Conservation (phyloP, 1,140 invertebrate genomes). For the Dendrolimus kikuchii region DNA sequence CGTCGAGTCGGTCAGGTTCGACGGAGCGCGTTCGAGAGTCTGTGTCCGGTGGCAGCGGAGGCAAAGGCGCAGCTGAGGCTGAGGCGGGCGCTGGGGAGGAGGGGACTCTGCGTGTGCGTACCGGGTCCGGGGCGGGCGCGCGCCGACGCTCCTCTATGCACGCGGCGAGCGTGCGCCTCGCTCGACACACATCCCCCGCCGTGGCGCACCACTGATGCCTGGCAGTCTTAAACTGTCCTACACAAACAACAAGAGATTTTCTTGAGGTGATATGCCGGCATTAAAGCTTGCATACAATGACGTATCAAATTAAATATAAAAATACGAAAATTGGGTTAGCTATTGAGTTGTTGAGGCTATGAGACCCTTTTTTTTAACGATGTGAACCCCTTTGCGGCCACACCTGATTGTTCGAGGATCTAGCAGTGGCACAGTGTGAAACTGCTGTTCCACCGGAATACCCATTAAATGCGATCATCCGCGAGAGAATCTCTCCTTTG, state of each 20-base stretch:
- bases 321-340: too few species aligned
- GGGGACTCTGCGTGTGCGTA: constrained; percentile 15
- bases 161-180: constrained; percentile 42
- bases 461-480: too few species aligned
- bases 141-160: constrained; percentile 52
- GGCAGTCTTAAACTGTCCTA: background rate
- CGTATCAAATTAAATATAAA: too few species aligned
- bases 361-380: too few species aligned
- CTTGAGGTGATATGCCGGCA: background rate
- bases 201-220: constrained; percentile 11
- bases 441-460: too few species aligned
- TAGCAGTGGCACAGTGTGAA: too few species aligned
- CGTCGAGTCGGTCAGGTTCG: constrained; percentile 5
- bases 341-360: too few species aligned
- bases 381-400: too few species aligned
- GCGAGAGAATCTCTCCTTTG: too few species aligned
- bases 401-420: too few species aligned
- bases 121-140: constrained; percentile 18
- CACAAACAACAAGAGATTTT: background rate
- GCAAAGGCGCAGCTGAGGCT: constrained; percentile 3
- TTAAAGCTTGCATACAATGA: too few species aligned
- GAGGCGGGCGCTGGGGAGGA: constrained; percentile 3
- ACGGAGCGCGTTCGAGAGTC: constrained; percentile 5
- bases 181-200: constrained; percentile 26
- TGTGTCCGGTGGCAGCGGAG: constrained; percentile 1